Percentiles rank a stretch among this genome's conserved stretches.
Evolutionary conservation across 1,140 invertebrate species (phyloP).

Genomic region (Octopus bimaculoides): DNA sequence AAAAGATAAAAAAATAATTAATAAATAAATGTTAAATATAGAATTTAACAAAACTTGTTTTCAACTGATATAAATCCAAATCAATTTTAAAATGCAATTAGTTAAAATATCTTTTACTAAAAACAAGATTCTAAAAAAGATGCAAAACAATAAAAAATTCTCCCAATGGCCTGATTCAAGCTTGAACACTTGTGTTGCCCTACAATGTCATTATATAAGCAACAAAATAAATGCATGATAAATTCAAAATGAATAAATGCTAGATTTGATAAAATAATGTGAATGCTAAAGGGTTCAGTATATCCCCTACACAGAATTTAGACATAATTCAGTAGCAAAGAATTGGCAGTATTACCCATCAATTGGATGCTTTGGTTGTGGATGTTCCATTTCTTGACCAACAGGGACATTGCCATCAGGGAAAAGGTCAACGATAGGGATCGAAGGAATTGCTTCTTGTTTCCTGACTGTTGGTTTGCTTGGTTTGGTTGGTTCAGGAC

Average conservation of each 20-base stretch:
- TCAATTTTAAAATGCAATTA: too few species aligned
- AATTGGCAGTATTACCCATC: neutral
- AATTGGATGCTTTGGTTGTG: conserved; percentile 41
- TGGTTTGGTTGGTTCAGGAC: too few species aligned
- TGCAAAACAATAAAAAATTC: neutral
- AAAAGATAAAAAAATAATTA: conserved; percentile 20
- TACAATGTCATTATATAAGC: too few species aligned
- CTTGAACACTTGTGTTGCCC: too few species aligned
- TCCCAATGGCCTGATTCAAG: too few species aligned
- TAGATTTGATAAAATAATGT: too few species aligned
- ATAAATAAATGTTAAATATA: conserved; percentile 12
- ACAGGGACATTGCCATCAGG: conserved; percentile 70
- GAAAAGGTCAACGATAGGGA: conserved; percentile 83
- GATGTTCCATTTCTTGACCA: conserved; percentile 59
- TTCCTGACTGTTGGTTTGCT: conserved; percentile 50
- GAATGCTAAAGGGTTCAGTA: too few species aligned
- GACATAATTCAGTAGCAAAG: too few species aligned
- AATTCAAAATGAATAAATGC: too few species aligned
- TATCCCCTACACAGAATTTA: too few species aligned
- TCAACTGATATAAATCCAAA: too few species aligned
- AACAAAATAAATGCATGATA: too few species aligned
- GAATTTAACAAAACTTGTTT: neutral
- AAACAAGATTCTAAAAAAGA: neutral
- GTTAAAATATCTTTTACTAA: neutral
- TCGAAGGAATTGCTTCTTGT: conserved; percentile 81